Percentiles rank a stretch among this genome's conserved stretches.
Evolutionary conservation across 30 jellyfish, hydroid and myxozoan genomes (phyloP).

Genomic region (Morbakka virulenta): DNA sequence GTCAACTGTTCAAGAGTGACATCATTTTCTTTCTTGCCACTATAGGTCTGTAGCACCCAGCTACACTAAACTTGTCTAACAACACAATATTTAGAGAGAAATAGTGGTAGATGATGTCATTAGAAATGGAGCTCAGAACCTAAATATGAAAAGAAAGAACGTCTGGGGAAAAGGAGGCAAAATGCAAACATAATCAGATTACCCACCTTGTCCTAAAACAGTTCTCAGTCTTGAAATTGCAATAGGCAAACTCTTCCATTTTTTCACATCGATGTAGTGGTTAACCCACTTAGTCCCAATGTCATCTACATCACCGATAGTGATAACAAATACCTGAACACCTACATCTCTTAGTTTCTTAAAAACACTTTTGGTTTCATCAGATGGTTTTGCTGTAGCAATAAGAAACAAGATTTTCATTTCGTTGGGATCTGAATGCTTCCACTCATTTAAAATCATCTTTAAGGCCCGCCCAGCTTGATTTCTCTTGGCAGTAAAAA

Average conservation of each 20-base stretch:
- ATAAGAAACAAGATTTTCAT: slow-evolving; percentile 78
- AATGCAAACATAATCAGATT: too few relatives aligned
- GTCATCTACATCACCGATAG: slow-evolving; percentile 59
- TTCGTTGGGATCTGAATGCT: background rate
- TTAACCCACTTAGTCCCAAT: background rate
- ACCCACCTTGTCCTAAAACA: background rate
- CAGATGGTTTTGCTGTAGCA: slow-evolving; percentile 80
- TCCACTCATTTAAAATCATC: background rate
- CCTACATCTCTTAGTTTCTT: slow-evolving; percentile 69
- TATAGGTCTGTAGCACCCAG: too few relatives aligned
- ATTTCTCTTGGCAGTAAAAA: background rate
- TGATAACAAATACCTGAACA: slow-evolving; percentile 74
- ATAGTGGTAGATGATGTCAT: too few relatives aligned
- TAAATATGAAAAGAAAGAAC: too few relatives aligned
- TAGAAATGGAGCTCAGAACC: too few relatives aligned
- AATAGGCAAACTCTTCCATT: background rate
- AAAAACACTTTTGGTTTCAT: slow-evolving; percentile 84
- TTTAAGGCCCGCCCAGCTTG: background rate
- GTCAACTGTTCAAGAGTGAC: too few relatives aligned
- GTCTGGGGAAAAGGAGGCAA: too few relatives aligned
- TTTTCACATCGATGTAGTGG: background rate
- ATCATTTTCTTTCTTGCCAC: too few relatives aligned
- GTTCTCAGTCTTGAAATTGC: background rate
- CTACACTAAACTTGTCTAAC: too few relatives aligned
- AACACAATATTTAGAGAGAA: too few relatives aligned